A percentile compares a stretch with the other conserved stretches of the same genome.
Evolutionary conservation across 2,888 invertebrate genomes (phyloP).

Genomic region (Corbicula japonica): DNA sequence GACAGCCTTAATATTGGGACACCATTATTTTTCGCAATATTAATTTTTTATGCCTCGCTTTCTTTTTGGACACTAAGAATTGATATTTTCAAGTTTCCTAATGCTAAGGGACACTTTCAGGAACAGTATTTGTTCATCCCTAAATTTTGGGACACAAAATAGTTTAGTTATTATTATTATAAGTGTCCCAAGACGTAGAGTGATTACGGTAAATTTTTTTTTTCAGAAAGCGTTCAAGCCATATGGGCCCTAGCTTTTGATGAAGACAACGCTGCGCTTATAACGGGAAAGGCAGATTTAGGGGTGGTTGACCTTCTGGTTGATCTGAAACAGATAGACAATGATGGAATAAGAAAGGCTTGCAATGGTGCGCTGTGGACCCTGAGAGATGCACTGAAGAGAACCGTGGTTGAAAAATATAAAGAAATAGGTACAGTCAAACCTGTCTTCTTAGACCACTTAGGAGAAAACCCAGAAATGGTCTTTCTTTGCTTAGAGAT

Average conservation of each 20-base stretch:
- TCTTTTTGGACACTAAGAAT: not conserved
- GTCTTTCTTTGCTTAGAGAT: no score
- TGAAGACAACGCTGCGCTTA: slow-evolving; percentile 65
- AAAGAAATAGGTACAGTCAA: slow-evolving; percentile 66
- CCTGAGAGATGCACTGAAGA: slow-evolving; percentile 62
- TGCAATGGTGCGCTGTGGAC: slow-evolving; percentile 75
- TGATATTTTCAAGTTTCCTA: not conserved
- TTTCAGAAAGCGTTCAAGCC: slow-evolving; percentile 66
- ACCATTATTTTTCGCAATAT: not conserved
- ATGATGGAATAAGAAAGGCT: slow-evolving; percentile 48
- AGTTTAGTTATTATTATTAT: not conserved
- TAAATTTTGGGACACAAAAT: not conserved
- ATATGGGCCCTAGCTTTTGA: slow-evolving; percentile 78
- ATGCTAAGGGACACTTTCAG: not conserved
- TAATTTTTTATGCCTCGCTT: not conserved
- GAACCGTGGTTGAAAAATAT: slow-evolving; percentile 48
- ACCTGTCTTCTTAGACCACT: no score
- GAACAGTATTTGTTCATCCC: not conserved
- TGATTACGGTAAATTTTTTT: not conserved
- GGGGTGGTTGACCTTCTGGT: slow-evolving; percentile 61
- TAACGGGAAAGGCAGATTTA: slow-evolving; percentile 56
- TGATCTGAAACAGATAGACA: slow-evolving; percentile 29
- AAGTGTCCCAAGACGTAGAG: not conserved
- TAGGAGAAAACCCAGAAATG: no score
- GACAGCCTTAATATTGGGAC: no score